phyloP scores from a whole-genome alignment of 2,888 invertebrate species.

The Calephelis perditalis region DNA sequence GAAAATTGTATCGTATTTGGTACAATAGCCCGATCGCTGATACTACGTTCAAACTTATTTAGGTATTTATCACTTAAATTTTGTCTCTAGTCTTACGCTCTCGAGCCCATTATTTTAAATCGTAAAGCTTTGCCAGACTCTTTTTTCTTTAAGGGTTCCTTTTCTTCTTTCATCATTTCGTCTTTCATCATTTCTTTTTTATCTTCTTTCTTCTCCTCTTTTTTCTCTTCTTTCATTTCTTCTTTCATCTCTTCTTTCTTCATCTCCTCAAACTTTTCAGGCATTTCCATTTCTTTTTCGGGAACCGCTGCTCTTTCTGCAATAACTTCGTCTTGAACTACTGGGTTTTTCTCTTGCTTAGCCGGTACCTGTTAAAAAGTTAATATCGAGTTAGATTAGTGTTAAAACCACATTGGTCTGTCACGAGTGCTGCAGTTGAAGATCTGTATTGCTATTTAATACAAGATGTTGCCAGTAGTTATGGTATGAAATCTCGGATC shows the following conservation, averaged over 20 bases:
- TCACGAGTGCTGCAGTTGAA: too few relatives aligned
- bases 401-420: too few relatives aligned
- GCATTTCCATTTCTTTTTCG: slow-evolving; percentile 39
- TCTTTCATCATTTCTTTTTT: slow-evolving; percentile 30
- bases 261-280: slow-evolving; percentile 27
- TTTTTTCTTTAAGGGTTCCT: slow-evolving; percentile 22
- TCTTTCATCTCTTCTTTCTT: slow-evolving; percentile 20
- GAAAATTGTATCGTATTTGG: slow-evolving; percentile 54
- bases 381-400: too few relatives aligned
- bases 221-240: slow-evolving; percentile 33
- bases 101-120: too few relatives aligned
- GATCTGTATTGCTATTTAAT: too few relatives aligned
- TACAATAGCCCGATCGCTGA: slow-evolving; percentile 51
- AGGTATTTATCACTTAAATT: slow-evolving; percentile 12
- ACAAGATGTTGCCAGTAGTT: too few relatives aligned
- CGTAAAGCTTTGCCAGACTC: slow-evolving; percentile 17
- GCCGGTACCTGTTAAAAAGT: too few relatives aligned
- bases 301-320: slow-evolving; percentile 42
- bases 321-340: slow-evolving; percentile 22
- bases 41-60: slow-evolving; percentile 19
- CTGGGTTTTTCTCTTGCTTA: too few relatives aligned
- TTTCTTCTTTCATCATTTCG: slow-evolving; percentile 33
- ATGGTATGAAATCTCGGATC: too few relatives aligned
- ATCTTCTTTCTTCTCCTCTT: slow-evolving; percentile 27
- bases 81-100: slow-evolving; percentile 15